These are phyloP conservation scores for Meteorus sp. DNA, from an alignment of 1,140 invertebrate species.

Conservation along the genomic window DNA sequence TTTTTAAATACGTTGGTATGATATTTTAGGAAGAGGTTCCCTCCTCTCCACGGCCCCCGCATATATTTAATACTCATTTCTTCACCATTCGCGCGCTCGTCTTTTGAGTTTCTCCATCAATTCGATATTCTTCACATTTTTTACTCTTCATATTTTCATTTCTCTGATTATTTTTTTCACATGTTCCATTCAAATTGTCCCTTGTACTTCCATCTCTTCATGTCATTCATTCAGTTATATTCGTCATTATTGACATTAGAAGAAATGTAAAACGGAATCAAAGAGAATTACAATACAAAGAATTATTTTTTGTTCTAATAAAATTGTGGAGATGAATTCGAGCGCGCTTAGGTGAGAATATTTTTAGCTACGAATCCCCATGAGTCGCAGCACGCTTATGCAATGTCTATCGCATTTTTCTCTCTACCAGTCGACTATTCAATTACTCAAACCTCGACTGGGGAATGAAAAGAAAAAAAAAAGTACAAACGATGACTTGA, in stretches of 20 bases:
- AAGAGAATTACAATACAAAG: not conserved
- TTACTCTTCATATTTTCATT: constrained; percentile 22
- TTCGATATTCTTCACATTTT: constrained; percentile 37
- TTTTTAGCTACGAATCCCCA: constrained; percentile 39
- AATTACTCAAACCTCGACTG: no score
- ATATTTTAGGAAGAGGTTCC: constrained; percentile 50
- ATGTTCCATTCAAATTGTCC: not conserved
- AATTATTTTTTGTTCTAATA: not conserved
- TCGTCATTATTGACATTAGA: no score
- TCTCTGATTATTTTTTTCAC: constrained; percentile 5
- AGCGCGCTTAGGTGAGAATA: constrained; percentile 22
- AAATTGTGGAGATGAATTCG: constrained; percentile 17
- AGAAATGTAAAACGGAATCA: constrained; percentile 1
- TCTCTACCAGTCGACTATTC: constrained; percentile 22
- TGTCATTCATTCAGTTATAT: no score
- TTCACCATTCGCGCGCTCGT: constrained; percentile 37
- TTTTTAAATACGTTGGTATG: constrained; percentile 34
- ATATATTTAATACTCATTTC: constrained; percentile 58
- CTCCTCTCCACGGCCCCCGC: constrained; percentile 57
- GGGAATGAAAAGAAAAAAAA: constrained; percentile 6
- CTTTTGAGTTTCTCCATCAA: constrained; percentile 36
- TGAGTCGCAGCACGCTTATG: constrained; percentile 31
- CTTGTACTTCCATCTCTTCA: not conserved
- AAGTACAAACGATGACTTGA: constrained; percentile 11
- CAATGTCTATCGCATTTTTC: no score